Evolutionary conservation across 2,113 vertebrate genomes (phyloP), one percentile per base, ranked within the genome.

Genomic region (Podarcis raffonei): DNA sequence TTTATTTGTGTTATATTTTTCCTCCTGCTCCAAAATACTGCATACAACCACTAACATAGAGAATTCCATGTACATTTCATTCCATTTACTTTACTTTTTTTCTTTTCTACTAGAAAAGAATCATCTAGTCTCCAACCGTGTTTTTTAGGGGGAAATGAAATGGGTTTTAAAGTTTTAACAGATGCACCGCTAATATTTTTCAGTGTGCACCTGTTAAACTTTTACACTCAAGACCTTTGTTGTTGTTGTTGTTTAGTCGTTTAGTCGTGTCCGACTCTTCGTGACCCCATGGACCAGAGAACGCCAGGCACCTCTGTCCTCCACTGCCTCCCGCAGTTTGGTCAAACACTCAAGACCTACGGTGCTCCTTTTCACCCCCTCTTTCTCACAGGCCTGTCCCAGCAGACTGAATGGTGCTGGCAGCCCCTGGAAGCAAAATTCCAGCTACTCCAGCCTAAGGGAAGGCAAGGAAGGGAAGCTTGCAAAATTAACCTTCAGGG

Each of bases 111-210:
- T 53, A 90, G 83, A 91, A 87, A 90, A 90, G n/a, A 90, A 92
- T 90, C 3, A 5, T 81, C 83, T 92, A 89, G 76, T 65, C 78
- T 87, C 9, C 76, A 62, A 79, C 11, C 59, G 90, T 4, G 39
- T 53, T 53, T 53, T 53, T 42, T 27, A 77, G 95, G 91, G 68
- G 91, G 92, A 22, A 32, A n/a, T 92, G 65, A 90, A 90, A 79
- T 53, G 84, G 93, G 65, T 62, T 59, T 42, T 86, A 89, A 91
- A 27, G 35, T 37, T 65, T 53, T 20, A 12, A 27, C 1, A 16
- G 5, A 20, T 30, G 18, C 48, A 27, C 12, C 48, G 2, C 48
- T 53, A 53, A 53, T 53, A 53, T 53, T 53, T 53, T 53, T 12
- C 48, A 53, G 48, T 12, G 48, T 53, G 48, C 48, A 53, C 48